Evolutionary conservation across 2,797 vertebrate genomes (phyloP).

Genomic region (Eulemur coronatus): DNA sequence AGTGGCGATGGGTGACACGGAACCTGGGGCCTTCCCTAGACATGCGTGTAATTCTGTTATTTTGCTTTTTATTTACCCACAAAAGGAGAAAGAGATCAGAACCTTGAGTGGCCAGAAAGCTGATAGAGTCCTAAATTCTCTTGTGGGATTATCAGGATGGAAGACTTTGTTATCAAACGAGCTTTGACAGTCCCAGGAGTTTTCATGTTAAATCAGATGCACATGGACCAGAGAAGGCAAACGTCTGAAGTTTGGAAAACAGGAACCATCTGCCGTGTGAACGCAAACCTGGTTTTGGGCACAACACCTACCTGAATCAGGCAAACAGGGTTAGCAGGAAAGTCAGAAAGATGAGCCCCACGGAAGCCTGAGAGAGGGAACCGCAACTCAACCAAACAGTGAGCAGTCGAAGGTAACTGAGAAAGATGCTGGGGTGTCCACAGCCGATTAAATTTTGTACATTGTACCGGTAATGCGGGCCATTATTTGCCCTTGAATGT

Average conservation of each 20-base stretch:
- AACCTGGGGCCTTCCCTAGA: not conserved
- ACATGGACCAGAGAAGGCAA: no score
- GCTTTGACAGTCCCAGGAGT: accelerated
- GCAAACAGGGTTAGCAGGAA: not conserved
- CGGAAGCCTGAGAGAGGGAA: not conserved
- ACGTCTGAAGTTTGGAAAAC: not conserved
- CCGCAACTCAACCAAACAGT: accelerated
- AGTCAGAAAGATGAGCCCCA: accelerated
- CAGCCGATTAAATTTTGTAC: accelerated
- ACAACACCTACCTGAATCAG: not conserved
- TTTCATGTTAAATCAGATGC: not conserved
- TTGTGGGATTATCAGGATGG: not conserved
- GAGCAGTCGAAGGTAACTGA: accelerated
- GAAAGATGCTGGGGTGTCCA: accelerated
- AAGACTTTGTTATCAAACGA: not conserved
- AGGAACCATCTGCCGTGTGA: not conserved
- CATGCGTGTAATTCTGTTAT: not conserved
- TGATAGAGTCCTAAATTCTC: not conserved
- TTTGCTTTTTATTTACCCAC: not conserved
- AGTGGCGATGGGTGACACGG: not conserved
- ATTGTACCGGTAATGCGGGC: accelerated
- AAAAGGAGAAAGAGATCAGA: not conserved
- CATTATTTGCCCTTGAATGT: not conserved
- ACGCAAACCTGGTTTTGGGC: not conserved
- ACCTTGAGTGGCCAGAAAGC: not conserved